Percentiles rank a stretch among this genome's conserved stretches.
Evolutionary conservation across 2,113 vertebrate genomes (phyloP).

Genomic region (Aphyosemion australe): DNA sequence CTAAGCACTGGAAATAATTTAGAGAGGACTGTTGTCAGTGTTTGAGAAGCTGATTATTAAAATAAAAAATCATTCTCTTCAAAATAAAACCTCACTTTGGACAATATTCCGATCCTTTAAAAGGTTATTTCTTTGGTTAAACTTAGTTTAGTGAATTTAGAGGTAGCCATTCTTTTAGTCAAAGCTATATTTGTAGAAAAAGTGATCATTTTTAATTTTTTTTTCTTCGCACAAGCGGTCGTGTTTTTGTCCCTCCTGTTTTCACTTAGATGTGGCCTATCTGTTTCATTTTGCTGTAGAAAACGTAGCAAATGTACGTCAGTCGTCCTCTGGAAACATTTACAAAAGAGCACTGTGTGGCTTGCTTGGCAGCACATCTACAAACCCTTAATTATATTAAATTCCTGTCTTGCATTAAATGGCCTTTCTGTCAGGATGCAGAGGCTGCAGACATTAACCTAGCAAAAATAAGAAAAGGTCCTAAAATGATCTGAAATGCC

Average conservation of each 20-base stretch:
- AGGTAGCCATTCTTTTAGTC: too few species aligned
- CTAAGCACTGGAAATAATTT: not conserved
- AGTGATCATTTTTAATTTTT: too few species aligned
- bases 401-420: slow-evolving; percentile 47
- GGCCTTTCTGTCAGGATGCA: slow-evolving; percentile 46
- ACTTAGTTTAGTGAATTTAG: not conserved
- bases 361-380: slow-evolving; percentile 56
- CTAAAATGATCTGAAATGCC: slow-evolving; percentile 57
- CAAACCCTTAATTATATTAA: slow-evolving; percentile 60
- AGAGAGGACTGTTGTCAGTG: not conserved
- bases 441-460: slow-evolving; percentile 44
- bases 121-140: too few species aligned
- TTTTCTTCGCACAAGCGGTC: not conserved
- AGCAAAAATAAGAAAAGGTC: slow-evolving; percentile 18
- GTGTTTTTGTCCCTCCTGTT: slow-evolving; percentile 23
- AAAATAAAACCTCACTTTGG: not conserved
- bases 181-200: too few species aligned
- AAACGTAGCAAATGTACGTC: slow-evolving; percentile 41
- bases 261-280: slow-evolving; percentile 38
- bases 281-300: slow-evolving; percentile 41
- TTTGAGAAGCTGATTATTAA: too few species aligned
- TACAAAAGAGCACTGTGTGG: slow-evolving; percentile 59
- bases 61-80: not conserved
- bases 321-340: slow-evolving; percentile 64
- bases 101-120: not conserved